Evolutionary conservation across 2,113 vertebrate genomes (phyloP).

Genomic region (Diphyllodes magnificus): DNA sequence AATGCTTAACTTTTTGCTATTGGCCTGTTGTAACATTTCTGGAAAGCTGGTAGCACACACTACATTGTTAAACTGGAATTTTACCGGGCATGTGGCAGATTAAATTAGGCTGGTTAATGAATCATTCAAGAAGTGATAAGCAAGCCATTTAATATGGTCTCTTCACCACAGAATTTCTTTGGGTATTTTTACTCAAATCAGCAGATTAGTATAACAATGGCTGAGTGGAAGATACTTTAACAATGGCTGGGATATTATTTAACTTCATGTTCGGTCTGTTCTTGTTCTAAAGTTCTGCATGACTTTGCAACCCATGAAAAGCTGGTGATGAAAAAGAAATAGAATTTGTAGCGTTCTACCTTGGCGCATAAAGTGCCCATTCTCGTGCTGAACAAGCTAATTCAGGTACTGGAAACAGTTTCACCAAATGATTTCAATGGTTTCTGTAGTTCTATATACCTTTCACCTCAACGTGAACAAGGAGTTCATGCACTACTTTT

Average conservation of each 20-base stretch:
- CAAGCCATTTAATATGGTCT: not conserved
- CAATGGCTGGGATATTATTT: not conserved
- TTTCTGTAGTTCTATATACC: not conserved
- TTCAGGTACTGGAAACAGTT: not conserved
- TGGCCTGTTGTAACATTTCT: not conserved
- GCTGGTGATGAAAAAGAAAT: not conserved
- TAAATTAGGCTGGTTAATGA: constrained; percentile 50
- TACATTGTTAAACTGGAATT: not conserved
- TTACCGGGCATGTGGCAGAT: not conserved
- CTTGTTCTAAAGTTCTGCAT: not conserved
- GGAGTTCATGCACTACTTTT: not conserved
- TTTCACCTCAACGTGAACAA: not conserved
- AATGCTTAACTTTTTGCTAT: constrained; percentile 53
- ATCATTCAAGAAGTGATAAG: constrained; percentile 1
- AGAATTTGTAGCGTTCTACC: not conserved
- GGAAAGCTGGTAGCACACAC: not conserved
- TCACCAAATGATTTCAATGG: not conserved
- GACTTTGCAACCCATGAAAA: not conserved
- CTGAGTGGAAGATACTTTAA: not conserved
- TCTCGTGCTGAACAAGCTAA: not conserved
- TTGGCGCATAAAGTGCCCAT: not conserved
- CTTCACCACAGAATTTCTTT: not conserved
- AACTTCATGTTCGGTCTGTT: not conserved
- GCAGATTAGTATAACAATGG: not conserved
- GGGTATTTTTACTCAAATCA: not conserved